phyloP scores from a whole-genome alignment of 2,797 vertebrate genomes.

The Lepus oiostolus region DNA sequence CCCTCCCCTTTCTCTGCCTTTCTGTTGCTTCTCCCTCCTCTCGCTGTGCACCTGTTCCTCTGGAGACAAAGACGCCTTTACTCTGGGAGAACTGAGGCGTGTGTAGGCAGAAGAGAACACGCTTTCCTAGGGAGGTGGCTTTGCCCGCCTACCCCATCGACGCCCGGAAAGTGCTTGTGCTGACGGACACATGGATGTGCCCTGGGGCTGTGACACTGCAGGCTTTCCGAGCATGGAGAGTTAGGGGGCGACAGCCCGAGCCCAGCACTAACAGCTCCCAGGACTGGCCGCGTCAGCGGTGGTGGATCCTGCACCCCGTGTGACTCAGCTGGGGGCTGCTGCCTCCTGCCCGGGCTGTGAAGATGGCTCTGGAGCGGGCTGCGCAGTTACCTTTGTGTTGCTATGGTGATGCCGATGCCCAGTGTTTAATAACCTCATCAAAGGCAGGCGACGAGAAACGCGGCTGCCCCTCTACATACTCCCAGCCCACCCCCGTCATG shows the following conservation, averaged over 20 bases:
- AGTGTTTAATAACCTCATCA: constrained; percentile 85
- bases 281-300: rapidly evolving
- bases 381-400: constrained; percentile 76
- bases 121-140: background rate
- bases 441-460: constrained; percentile 75
- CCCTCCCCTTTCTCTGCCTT: background rate
- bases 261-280: rapidly evolving
- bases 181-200: rapidly evolving
- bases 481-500: constrained; percentile 72
- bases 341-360: background rate
- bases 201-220: rapidly evolving
- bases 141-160: rapidly evolving
- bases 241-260: background rate
- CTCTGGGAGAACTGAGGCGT: background rate
- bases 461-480: constrained; percentile 78
- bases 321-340: background rate
- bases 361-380: constrained; percentile 72
- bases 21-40: background rate
- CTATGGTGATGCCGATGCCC: constrained; percentile 84
- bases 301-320: background rate
- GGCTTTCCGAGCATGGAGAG: rapidly evolving
- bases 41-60: background rate
- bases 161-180: too few relatives aligned
- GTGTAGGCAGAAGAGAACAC: background rate
- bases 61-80: background rate